A percentile compares a stretch with the other conserved stretches of the same genome.
Evolutionary conservation across 2,888 invertebrate genomes (phyloP).

Genomic region (Drosophila nr. perissopoda): DNA sequence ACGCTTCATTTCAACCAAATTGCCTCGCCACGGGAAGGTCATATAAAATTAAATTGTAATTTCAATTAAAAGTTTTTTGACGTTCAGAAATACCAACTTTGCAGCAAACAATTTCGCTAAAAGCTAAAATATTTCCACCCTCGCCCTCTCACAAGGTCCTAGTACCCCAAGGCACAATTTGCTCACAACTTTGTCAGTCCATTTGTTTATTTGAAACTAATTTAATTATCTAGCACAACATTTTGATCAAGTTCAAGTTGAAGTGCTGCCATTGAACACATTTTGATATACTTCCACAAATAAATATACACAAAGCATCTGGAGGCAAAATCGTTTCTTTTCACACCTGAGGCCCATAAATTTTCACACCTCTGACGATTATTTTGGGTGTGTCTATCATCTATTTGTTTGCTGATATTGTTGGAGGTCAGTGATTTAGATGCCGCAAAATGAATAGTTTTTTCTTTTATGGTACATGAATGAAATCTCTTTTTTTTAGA

Average conservation of each 20-base stretch:
- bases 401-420: conserved; percentile 14
- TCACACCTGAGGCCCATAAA: conserved; percentile 68
- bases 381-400: conserved; percentile 11
- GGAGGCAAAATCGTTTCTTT: conserved; percentile 31
- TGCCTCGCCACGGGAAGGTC: conserved; percentile 29
- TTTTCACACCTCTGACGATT: conserved; percentile 45
- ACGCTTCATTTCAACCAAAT: conserved; percentile 50
- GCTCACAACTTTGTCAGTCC: conserved; percentile 41
- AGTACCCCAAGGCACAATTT: background rate
- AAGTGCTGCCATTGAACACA: conserved; percentile 43
- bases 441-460: background rate
- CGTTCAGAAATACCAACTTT: conserved; percentile 37
- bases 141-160: background rate
- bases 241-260: conserved; percentile 72
- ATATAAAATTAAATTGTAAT: conserved; percentile 44
- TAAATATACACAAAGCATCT: conserved; percentile 57
- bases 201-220: conserved; percentile 57
- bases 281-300: conserved; percentile 38
- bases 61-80: conserved; percentile 63
- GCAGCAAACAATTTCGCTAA: conserved; percentile 47
- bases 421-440: conserved; percentile 17
- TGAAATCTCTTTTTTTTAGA: background rate
- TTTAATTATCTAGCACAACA: conserved; percentile 54
- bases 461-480: background rate
- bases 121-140: conserved; percentile 25